A percentile compares a stretch with the other conserved stretches of the same genome.
Evolutionary conservation across 2,888 invertebrate genomes (phyloP).

Genomic region (Cantharis nigra): DNA sequence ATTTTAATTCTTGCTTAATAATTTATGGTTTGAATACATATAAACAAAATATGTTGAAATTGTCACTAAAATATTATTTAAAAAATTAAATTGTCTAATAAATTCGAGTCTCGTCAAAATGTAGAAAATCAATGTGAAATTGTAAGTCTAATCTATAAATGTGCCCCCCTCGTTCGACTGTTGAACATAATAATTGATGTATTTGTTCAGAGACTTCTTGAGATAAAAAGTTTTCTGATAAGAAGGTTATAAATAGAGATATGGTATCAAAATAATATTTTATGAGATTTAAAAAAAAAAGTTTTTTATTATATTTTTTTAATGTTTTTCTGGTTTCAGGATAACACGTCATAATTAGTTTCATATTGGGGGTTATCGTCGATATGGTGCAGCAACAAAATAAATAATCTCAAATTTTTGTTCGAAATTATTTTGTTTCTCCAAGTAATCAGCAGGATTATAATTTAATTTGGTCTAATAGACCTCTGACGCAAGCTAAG

Average conservation of each 20-base stretch:
- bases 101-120: background rate
- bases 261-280: background rate
- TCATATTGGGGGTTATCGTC: background rate
- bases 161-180: background rate
- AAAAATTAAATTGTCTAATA: background rate
- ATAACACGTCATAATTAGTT: background rate
- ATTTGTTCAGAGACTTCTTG: background rate
- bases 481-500: background rate
- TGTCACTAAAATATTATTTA: background rate
- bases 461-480: background rate
- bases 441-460: background rate
- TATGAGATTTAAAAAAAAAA: background rate
- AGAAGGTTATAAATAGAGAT: background rate
- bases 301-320: background rate
- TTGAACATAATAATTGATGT: background rate
- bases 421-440: background rate
- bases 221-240: background rate
- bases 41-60: background rate
- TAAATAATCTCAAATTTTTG: background rate
- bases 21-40: background rate
- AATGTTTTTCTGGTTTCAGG: background rate
- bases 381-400: background rate
- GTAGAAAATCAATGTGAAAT: background rate
- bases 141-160: background rate
- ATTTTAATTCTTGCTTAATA: background rate